phyloP scores from a whole-genome alignment of 2,888 invertebrate genomes.

The Dusona sp. region DNA sequence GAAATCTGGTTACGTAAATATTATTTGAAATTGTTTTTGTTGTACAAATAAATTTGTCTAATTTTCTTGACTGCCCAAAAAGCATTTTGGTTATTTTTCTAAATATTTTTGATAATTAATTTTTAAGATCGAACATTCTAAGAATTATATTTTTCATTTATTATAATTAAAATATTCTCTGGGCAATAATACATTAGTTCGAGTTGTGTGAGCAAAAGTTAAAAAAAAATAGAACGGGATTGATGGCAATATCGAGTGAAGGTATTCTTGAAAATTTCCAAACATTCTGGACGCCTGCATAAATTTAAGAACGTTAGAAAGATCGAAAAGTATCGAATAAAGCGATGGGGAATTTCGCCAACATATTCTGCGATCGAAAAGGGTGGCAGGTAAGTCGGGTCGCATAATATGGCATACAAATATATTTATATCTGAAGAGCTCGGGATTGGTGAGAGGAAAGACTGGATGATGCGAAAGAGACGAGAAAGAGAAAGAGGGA shows the following conservation, averaged over 20 bases:
- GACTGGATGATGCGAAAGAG: slow-evolving; percentile 66
- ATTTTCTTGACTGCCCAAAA: too few species aligned
- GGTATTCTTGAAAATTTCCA: too few species aligned
- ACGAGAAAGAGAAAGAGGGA: slow-evolving; percentile 65
- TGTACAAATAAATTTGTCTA: too few species aligned
- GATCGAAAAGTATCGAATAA: slow-evolving; percentile 48
- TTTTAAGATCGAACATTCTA: neutral
- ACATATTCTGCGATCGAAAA: slow-evolving; percentile 53
- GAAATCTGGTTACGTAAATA: neutral
- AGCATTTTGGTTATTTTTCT: too few species aligned
- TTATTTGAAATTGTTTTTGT: neutral
- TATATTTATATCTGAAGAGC: slow-evolving; percentile 63
- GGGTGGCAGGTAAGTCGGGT: slow-evolving; percentile 56
- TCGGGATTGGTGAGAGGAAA: slow-evolving; percentile 23
- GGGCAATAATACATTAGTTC: too few species aligned
- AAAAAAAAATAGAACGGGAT: too few species aligned
- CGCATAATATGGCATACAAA: slow-evolving; percentile 64
- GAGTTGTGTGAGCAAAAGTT: too few species aligned
- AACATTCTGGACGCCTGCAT: too few species aligned
- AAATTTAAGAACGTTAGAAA: neutral
- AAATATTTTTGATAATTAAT: too few species aligned
- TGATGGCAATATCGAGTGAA: too few species aligned
- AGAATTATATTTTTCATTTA: neutral
- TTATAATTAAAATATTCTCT: too few species aligned
- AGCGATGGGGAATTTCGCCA: slow-evolving; percentile 40